Percentiles rank a stretch among this genome's conserved stretches.
phyloP scores from a whole-genome alignment of 2,888 invertebrate species.

The Erebia ligea region DNA sequence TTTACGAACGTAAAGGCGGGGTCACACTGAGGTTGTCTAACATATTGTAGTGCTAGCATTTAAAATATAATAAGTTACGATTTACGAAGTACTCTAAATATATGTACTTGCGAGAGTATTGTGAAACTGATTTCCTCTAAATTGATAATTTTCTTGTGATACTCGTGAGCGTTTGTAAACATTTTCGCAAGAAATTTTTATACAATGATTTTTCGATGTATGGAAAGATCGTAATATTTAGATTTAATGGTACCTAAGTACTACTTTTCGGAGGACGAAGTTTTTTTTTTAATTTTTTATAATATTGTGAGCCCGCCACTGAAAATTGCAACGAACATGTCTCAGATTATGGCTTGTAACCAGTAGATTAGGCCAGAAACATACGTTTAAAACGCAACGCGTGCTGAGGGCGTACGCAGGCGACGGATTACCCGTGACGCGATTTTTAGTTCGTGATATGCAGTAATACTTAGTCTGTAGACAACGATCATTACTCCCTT shows the following conservation, averaged over 20 bases:
- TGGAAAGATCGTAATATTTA: constrained; percentile 10
- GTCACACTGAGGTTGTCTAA: constrained; percentile 24
- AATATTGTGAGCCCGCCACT: constrained; percentile 23
- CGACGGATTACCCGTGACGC: too few species aligned
- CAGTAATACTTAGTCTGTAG: neutral
- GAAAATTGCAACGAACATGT: constrained; percentile 9
- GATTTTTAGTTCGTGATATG: neutral
- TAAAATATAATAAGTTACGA: constrained; percentile 6
- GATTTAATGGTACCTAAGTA: neutral
- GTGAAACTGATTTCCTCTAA: constrained; percentile 8
- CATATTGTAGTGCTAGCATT: constrained; percentile 11
- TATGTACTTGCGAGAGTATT: constrained; percentile 7
- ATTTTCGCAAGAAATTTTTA: constrained; percentile 15
- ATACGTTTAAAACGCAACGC: neutral
- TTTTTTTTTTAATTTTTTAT: constrained; percentile 14
- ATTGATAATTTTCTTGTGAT: constrained; percentile 17
- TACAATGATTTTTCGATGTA: constrained; percentile 17
- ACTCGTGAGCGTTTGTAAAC: constrained; percentile 9
- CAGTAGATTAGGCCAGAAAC: neutral
- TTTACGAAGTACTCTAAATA: constrained; percentile 1
- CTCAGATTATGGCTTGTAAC: constrained; percentile 3
- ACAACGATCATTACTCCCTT: too few species aligned
- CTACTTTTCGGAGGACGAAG: neutral
- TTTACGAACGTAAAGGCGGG: constrained; percentile 30
- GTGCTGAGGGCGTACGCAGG: neutral